Percentiles rank a stretch among this genome's conserved stretches.
Evolutionary conservation across 1,140 invertebrate genomes (phyloP).

Genomic region (Protaetia brevitarsis): DNA sequence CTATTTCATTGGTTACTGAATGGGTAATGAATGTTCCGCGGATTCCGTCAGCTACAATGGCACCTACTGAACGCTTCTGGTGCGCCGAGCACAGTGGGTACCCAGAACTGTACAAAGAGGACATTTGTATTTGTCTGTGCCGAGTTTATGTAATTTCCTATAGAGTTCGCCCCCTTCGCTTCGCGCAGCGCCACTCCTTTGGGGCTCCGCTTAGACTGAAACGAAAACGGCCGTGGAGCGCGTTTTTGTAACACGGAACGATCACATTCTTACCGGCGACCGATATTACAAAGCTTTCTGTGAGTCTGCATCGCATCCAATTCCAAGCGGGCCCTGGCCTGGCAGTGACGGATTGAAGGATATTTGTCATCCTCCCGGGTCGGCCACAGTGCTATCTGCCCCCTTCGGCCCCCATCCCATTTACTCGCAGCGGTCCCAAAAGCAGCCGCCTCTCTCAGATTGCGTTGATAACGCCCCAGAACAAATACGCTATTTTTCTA

Average conservation of each 20-base stretch:
- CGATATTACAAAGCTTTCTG: constrained; percentile 51
- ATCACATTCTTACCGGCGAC: constrained; percentile 40
- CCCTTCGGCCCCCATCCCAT: constrained; percentile 32
- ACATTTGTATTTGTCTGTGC: constrained; percentile 51
- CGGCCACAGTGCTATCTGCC: constrained; percentile 45
- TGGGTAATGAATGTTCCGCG: constrained; percentile 48
- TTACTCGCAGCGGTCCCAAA: constrained; percentile 18
- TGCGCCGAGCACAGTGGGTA: constrained; percentile 45
- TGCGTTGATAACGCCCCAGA: constrained; percentile 38
- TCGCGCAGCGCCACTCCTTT: constrained; percentile 35
- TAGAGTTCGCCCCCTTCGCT: constrained; percentile 45
- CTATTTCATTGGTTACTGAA: constrained; percentile 50
- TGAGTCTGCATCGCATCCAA: constrained; percentile 51
- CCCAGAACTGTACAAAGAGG: constrained; percentile 50
- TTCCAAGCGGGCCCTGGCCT: constrained; percentile 48
- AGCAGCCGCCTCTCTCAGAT: constrained; percentile 29
- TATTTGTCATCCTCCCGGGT: constrained; percentile 50
- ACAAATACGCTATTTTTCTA: constrained; percentile 45
- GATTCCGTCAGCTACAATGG: constrained; percentile 46
- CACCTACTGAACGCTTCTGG: constrained; percentile 45
- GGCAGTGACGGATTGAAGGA: constrained; percentile 50
- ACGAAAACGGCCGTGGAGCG: constrained; percentile 23
- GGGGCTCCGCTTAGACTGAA: constrained; percentile 43
- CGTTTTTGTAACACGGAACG: constrained; percentile 14
- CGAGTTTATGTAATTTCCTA: constrained; percentile 53